Conservation (phyloP, 2,888 invertebrate genomes). For the Macaria liturata region DNA sequence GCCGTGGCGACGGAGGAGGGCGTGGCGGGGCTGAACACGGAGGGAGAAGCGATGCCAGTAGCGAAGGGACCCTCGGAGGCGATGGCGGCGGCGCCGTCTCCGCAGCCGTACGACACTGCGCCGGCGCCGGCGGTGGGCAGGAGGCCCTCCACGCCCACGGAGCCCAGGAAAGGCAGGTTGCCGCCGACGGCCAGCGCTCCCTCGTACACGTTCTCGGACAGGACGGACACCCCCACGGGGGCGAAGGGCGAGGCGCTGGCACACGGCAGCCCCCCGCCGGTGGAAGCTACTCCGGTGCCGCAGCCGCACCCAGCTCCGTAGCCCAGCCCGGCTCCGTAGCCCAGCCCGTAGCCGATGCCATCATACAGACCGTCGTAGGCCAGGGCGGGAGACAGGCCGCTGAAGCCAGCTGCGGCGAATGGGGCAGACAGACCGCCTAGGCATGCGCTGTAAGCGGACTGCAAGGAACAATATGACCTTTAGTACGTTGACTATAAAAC, state of each 20-base stretch:
- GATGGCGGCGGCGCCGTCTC: slow-evolving; percentile 45
- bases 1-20: background rate
- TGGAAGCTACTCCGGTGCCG: slow-evolving; percentile 33
- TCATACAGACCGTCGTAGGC: slow-evolving; percentile 7
- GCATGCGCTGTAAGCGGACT: slow-evolving; percentile 4
- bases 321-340: slow-evolving; percentile 1
- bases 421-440: slow-evolving; percentile 2
- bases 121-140: slow-evolving; percentile 47
- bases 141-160: slow-evolving; percentile 46
- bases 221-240: slow-evolving; percentile 47
- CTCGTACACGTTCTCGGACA: slow-evolving; percentile 51
- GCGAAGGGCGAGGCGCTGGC: slow-evolving; percentile 43
- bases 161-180: slow-evolving; percentile 49
- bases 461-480: background rate
- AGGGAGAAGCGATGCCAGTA: slow-evolving; percentile 19
- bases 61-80: slow-evolving; percentile 34
- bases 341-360: slow-evolving; percentile 1
- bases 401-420: background rate
- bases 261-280: slow-evolving; percentile 43
- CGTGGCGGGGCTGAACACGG: slow-evolving; percentile 3
- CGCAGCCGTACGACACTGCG: slow-evolving; percentile 46
- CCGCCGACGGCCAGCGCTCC: slow-evolving; percentile 48
- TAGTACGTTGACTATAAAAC: too few relatives aligned
- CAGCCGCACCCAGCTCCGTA: slow-evolving; percentile 8
- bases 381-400: background rate